Evolutionary conservation across 2,888 invertebrate genomes (phyloP).

Genomic region (Eupithecia inturbata): DNA sequence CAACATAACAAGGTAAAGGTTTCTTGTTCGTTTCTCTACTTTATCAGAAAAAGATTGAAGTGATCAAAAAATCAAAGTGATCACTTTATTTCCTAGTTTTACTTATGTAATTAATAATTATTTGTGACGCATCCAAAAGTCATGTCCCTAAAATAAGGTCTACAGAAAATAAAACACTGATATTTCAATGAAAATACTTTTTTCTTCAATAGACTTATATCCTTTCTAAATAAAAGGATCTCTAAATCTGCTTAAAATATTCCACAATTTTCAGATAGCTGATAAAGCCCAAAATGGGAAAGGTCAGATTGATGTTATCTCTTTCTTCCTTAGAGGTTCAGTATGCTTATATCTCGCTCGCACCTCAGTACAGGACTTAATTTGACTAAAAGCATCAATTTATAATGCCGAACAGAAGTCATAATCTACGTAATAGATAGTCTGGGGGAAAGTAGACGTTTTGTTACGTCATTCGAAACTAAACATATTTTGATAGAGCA

Average conservation of each 20-base stretch:
- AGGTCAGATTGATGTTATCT: slow-evolving; percentile 24
- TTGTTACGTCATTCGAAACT: slow-evolving; percentile 12
- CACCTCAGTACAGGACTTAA: slow-evolving; percentile 47
- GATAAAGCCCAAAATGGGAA: slow-evolving; percentile 29
- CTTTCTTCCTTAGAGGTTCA: slow-evolving; percentile 18
- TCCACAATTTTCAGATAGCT: slow-evolving; percentile 18
- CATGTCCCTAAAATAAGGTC: too few species aligned
- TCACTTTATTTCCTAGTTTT: too few species aligned
- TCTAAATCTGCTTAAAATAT: slow-evolving; percentile 11
- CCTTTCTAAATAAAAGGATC: background rate
- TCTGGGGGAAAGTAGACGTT: background rate
- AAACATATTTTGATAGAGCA: background rate
- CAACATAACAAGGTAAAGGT: too few species aligned
- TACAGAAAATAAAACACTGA: too few species aligned
- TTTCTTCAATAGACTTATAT: too few species aligned
- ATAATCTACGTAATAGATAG: slow-evolving; percentile 37
- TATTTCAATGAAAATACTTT: too few species aligned
- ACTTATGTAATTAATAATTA: too few species aligned
- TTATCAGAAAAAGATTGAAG: too few species aligned
- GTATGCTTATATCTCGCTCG: slow-evolving; percentile 40
- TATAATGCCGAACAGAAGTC: slow-evolving; percentile 47
- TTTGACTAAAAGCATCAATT: slow-evolving; percentile 58
- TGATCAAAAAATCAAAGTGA: too few species aligned
- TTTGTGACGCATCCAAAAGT: too few species aligned
- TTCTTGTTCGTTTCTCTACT: too few species aligned